Evolutionary conservation across 2,113 vertebrate species (phyloP).

Genomic region (Notothenia rossii): DNA sequence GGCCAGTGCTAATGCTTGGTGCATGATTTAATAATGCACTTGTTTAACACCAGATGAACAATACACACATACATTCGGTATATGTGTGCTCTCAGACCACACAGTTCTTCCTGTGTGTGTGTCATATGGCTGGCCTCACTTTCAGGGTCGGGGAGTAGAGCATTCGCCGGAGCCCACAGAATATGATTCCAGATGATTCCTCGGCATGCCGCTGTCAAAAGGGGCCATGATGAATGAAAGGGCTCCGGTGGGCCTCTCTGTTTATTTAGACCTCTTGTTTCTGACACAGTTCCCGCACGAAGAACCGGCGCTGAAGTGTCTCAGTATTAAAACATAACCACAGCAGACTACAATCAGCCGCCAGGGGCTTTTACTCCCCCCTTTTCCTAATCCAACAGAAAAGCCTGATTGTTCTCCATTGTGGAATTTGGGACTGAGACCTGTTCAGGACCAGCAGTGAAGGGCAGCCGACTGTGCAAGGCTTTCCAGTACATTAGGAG

Average conservation of each 20-base stretch:
- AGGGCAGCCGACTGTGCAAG: conserved; percentile 85
- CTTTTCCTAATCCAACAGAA: conserved; percentile 70
- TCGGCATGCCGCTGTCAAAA: conserved; percentile 81
- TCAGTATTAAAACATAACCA: conserved; percentile 90
- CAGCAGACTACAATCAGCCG: conserved; percentile 89
- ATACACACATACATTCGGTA: conserved; percentile 8
- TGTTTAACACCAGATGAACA: conserved; percentile 42
- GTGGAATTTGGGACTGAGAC: conserved; percentile 63
- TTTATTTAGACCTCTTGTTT: conserved; percentile 92
- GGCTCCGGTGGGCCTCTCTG: conserved; percentile 82
- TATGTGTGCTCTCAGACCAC: conserved; percentile 32
- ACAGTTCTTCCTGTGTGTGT: conserved; percentile 24
- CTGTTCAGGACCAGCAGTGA: conserved; percentile 83
- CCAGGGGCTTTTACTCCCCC: conserved; percentile 82
- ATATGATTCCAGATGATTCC: conserved; percentile 81
- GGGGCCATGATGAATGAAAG: conserved; percentile 87
- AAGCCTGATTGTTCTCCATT: conserved; percentile 77
- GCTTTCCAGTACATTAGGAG: conserved; percentile 94
- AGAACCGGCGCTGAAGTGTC: conserved; percentile 86
- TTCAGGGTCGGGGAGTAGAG: conserved; percentile 31
- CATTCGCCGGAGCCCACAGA: conserved; percentile 51
- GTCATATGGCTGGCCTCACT: conserved; percentile 43
- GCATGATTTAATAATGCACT: conserved; percentile 37
- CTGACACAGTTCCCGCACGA: conserved; percentile 86
- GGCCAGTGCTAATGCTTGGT: not conserved